Conservation (phyloP, 2,113 vertebrate genomes). For the Catharus minimus region DNA sequence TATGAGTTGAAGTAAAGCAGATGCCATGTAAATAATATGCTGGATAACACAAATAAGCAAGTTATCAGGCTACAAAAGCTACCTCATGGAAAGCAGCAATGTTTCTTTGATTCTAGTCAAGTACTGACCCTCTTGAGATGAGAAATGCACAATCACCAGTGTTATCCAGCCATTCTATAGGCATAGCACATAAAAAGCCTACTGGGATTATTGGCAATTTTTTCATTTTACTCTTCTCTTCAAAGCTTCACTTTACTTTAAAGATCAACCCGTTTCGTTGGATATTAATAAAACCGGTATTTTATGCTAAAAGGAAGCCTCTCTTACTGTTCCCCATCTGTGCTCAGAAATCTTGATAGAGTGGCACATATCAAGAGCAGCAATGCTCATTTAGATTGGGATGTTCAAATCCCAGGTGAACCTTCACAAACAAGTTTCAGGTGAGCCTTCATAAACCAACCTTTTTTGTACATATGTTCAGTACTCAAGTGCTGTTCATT, state of each 20-base stretch:
- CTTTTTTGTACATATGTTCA: slow-evolving; percentile 23
- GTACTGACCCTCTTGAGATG: background rate
- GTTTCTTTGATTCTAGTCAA: background rate
- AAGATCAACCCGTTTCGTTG: background rate
- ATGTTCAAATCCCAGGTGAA: slow-evolving; percentile 47
- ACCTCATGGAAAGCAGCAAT: background rate
- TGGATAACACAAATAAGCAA: background rate
- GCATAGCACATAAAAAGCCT: background rate
- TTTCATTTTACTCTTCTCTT: background rate
- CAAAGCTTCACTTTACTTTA: background rate
- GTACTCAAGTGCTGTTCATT: slow-evolving; percentile 43
- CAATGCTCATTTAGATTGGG: slow-evolving; percentile 2
- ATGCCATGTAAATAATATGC: background rate
- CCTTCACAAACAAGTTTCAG: slow-evolving; percentile 43
- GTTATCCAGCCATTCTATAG: background rate
- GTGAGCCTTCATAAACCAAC: slow-evolving; percentile 47
- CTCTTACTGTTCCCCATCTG: background rate
- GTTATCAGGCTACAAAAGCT: background rate
- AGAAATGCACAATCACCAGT: background rate
- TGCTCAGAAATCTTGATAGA: background rate
- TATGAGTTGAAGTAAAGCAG: background rate
- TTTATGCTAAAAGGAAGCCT: background rate
- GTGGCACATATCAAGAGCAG: background rate
- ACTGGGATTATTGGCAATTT: background rate
- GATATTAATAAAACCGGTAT: background rate